Conservation (phyloP, 2,888 invertebrate species). For the Andrena bucephala region DNA sequence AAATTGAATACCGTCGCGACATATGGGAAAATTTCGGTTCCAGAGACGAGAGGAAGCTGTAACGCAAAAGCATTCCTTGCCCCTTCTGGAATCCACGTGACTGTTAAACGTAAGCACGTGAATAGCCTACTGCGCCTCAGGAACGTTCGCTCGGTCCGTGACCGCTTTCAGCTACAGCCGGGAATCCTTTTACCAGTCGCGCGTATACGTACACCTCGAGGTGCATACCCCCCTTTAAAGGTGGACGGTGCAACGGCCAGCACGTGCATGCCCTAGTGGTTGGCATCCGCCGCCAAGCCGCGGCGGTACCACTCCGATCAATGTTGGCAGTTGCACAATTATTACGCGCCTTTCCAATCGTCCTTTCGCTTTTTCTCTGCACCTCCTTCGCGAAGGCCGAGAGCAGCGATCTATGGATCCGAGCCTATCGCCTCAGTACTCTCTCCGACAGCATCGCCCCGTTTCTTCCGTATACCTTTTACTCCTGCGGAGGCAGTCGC, state of each 20-base stretch:
- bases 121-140: conserved; percentile 30
- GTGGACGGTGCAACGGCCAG: conserved; percentile 19
- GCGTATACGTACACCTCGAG: neutral
- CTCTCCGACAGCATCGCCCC: neutral
- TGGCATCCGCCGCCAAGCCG: neutral
- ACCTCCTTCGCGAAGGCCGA: conserved; percentile 44
- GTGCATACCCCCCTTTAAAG: conserved; percentile 8
- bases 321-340: conserved; percentile 49
- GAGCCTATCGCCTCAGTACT: neutral
- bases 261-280: conserved; percentile 67
- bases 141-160: conserved; percentile 44
- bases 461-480: conserved; percentile 13
- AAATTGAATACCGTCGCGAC: no score
- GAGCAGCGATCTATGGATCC: conserved; percentile 5
- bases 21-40: neutral
- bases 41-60: neutral
- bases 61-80: neutral
- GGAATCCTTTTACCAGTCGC: conserved; percentile 50
- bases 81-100: conserved; percentile 44
- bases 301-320: conserved; percentile 42
- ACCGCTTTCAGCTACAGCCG: conserved; percentile 41
- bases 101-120: conserved; percentile 59
- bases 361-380: conserved; percentile 68
- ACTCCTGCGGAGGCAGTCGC: conserved; percentile 26
- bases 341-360: conserved; percentile 64